A percentile compares a stretch with the other conserved stretches of the same genome.
phyloP scores from a whole-genome alignment of 2,888 invertebrate species.

The Parapristionchus giblindavisi region DNA sequence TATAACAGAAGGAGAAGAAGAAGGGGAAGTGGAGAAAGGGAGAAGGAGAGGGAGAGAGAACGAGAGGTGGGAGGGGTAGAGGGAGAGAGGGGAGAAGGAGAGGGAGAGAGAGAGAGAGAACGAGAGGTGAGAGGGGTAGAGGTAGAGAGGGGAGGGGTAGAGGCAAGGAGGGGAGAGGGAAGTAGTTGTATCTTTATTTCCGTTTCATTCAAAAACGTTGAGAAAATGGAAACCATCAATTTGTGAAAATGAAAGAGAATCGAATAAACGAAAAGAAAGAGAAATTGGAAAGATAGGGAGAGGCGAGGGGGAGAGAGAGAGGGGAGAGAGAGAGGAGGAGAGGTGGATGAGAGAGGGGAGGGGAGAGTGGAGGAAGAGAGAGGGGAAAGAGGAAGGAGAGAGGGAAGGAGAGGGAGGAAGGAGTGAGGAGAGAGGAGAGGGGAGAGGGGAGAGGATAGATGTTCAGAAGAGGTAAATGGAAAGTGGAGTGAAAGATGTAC shows the following conservation, averaged over 20 bases:
- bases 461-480: neutral
- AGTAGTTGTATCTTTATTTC: neutral
- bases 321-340: slow-evolving; percentile 1
- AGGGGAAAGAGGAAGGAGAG: neutral
- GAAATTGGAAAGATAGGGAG: neutral
- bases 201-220: neutral
- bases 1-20: no score
- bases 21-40: no score
- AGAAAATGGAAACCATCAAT: no score
- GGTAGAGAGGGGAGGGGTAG: neutral
- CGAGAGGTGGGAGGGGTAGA: no score
- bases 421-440: neutral
- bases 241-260: neutral
- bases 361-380: slow-evolving; percentile 5
- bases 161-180: slow-evolving; percentile 2
- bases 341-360: neutral
- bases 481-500: neutral
- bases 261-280: slow-evolving; percentile 4
- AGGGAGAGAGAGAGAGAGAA: no score
- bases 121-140: no score
- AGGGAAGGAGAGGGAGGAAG: neutral
- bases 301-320: neutral
- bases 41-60: no score
- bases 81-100: no score
- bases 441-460: no score